Evolutionary conservation across 2,797 vertebrate species (phyloP).

Genomic region (Sebastes matsubarae): DNA sequence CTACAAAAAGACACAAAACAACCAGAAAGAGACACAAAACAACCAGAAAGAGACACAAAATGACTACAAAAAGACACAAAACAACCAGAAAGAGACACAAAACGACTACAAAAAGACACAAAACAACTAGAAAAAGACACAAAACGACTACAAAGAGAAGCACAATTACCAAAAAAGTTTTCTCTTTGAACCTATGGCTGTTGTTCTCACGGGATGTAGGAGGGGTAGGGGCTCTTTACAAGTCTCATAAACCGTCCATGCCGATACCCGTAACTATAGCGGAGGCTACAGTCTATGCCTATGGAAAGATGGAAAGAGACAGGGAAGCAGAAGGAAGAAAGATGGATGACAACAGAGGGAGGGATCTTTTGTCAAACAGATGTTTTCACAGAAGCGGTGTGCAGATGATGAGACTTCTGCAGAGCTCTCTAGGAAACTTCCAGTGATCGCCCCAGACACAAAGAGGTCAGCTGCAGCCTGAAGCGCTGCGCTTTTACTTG

Average conservation of each 20-base stretch:
- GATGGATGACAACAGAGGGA: slow-evolving; percentile 29
- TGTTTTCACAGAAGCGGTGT: slow-evolving; percentile 55
- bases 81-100: too few relatives aligned
- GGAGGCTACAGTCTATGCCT: neutral
- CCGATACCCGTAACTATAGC: neutral
- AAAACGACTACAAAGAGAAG: neutral
- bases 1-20: too few relatives aligned
- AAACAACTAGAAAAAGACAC: too few relatives aligned
- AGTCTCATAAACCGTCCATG: neutral
- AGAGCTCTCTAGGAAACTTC: slow-evolving; percentile 15
- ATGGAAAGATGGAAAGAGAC: slow-evolving; percentile 21
- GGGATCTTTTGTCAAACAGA: slow-evolving; percentile 40
- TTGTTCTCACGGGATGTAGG: neutral
- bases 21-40: rapidly evolving
- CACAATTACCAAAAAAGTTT: neutral
- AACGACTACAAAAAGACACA: rapidly evolving
- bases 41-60: too few relatives aligned
- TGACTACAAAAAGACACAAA: too few relatives aligned
- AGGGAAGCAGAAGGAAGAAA: slow-evolving; percentile 24
- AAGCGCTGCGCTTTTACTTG: neutral
- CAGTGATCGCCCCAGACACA: slow-evolving; percentile 54
- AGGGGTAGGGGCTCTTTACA: neutral
- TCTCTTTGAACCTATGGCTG: neutral
- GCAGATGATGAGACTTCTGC: slow-evolving; percentile 21
- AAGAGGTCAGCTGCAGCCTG: slow-evolving; percentile 53